Conservation (phyloP, 1,140 invertebrate genomes). For the Aricia agestis region DNA sequence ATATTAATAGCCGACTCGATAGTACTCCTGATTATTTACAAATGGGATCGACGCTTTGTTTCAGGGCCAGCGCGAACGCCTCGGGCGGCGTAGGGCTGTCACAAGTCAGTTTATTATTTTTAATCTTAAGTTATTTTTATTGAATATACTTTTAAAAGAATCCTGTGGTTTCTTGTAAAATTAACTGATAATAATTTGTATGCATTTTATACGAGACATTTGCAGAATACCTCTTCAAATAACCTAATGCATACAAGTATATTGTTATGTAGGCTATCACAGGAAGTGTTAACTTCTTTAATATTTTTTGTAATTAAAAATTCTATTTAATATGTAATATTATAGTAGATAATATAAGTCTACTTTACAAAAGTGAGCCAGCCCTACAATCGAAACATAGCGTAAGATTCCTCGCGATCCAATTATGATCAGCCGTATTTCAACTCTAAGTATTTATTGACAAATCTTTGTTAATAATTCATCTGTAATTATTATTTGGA, state of each 20-base stretch:
- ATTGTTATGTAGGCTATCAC: too few species aligned
- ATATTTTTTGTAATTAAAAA: too few species aligned
- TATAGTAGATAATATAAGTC: too few species aligned
- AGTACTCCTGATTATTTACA: constrained; percentile 15
- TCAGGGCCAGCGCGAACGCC: constrained; percentile 3
- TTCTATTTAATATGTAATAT: too few species aligned
- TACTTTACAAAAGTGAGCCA: background rate
- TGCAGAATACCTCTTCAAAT: too few species aligned
- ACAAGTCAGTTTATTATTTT: background rate
- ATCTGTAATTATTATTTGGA: constrained; percentile 8
- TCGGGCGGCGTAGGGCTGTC: background rate
- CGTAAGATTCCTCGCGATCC: constrained; percentile 16
- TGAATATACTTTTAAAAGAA: too few species aligned
- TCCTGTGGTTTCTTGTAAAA: too few species aligned
- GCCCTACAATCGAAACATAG: background rate
- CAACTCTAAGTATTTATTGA: constrained; percentile 14
- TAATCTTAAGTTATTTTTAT: too few species aligned
- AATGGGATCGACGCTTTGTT: constrained; percentile 13
- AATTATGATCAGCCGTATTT: constrained; percentile 19
- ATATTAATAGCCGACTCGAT: constrained; percentile 5
- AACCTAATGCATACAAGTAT: too few species aligned
- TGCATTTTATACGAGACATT: too few species aligned
- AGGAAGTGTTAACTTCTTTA: too few species aligned
- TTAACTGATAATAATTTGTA: too few species aligned
- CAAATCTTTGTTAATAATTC: constrained; percentile 13